Evolutionary conservation across 2,113 vertebrate species (phyloP), one percentile per base, ranked within the genome.

Genomic region (Lucifuga dentata): DNA sequence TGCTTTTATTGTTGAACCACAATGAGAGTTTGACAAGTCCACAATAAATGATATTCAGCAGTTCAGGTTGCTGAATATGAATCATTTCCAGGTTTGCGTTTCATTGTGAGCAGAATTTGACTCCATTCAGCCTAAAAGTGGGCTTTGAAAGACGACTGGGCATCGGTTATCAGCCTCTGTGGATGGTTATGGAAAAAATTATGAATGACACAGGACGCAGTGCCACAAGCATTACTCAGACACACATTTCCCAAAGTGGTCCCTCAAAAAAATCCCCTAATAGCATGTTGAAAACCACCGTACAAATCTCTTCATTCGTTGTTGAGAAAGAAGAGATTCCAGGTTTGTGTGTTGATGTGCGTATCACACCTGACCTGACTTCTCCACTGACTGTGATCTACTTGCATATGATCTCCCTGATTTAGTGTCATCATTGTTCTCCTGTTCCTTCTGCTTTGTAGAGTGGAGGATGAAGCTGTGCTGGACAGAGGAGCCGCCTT

Each of bases 391-490:
- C n/a, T n/a, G n/a, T n/a, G n/a, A n/a, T n/a, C n/a, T n/a, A n/a
- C n/a, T n/a, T n/a, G n/a, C n/a, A n/a, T 32, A 8, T 44, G 35
- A 43, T 23, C 20, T 13, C 88, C 89, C 86, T 86, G 35, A 74
- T 74, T 87, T 91, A 0, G 89, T 93, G 53, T 87, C n/a, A n/a
- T 81, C 0, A 10, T 91, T 91, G n/a, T 88, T 90, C 53, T 93
- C 70, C 90, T 92, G 92, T 86, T 93, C 71, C 88, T 93, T 84
- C 92, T 92, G 86, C 89, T 90, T 85, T 92, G 87, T 61, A 98
- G 97, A 92, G 90, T 98, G 94, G 97, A 99, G 86, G 97, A 98
- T 90, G 97, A 99, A 86, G 97, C 96, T 0, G 95, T 99, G 51
- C 73, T 99, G 94, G 97, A 99, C 91, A 91, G 95, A 91, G 97